A percentile compares a stretch with the other conserved stretches of the same genome.
Evolutionary conservation across 92 coral and sea anemone genomes (phyloP).

Genomic region (Porites divaricata): DNA sequence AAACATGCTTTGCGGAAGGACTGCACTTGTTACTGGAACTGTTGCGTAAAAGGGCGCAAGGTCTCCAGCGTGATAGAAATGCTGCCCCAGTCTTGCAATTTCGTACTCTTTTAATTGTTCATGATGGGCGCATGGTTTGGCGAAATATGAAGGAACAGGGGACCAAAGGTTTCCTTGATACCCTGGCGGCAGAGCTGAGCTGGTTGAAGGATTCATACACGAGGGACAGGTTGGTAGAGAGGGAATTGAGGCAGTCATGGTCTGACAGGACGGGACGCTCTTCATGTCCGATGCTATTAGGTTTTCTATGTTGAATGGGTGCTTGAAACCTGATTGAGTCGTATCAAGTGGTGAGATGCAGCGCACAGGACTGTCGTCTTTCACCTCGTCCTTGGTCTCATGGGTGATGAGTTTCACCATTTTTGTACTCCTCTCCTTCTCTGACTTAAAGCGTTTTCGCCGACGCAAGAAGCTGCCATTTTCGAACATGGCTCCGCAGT

Average conservation of each 20-base stretch:
- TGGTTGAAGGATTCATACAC: conserved; percentile 68
- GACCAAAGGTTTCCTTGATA: conserved; percentile 80
- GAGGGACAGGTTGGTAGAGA: conserved; percentile 89
- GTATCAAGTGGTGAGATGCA: conserved; percentile 38
- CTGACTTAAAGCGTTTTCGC: conserved; percentile 94
- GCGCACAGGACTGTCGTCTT: conserved; percentile 30
- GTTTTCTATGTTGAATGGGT: conserved; percentile 97
- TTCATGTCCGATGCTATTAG: conserved; percentile 81
- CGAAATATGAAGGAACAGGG: conserved; percentile 70
- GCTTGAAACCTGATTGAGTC: conserved; percentile 78
- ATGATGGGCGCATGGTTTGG: conserved; percentile 84
- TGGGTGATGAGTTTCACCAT: conserved; percentile 71
- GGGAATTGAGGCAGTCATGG: conserved; percentile 73
- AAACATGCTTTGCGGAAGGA: conserved; percentile 33
- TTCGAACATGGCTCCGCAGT: conserved; percentile 98
- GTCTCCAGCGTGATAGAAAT: conserved; percentile 41
- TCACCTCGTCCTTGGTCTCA: conserved; percentile 55
- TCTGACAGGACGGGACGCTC: conserved; percentile 51
- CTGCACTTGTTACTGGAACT: conserved; percentile 22
- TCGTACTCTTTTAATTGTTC: conserved; percentile 47
- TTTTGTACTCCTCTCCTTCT: conserved; percentile 82
- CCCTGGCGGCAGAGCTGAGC: conserved; percentile 40
- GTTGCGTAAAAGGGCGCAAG: conserved; percentile 35
- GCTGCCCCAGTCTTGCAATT: conserved; percentile 40
- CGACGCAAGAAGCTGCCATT: conserved; percentile 96